Evolutionary conservation across 2,797 vertebrate species (phyloP).

Genomic region (Cuculus canorus): DNA sequence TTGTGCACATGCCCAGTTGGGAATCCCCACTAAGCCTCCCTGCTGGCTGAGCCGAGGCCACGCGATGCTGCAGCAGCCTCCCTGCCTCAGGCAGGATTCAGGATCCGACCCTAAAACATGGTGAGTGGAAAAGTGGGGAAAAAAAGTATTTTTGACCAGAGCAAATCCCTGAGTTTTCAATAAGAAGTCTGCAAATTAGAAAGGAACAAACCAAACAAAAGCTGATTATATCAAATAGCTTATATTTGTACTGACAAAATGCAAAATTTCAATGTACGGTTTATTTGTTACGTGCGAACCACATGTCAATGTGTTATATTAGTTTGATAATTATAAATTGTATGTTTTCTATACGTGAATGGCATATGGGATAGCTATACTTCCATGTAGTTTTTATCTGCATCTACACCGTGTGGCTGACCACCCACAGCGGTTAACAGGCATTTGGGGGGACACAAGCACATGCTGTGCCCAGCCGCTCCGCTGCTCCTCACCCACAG

Average conservation of each 20-base stretch:
- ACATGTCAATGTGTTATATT: not conserved
- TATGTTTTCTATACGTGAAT: not conserved
- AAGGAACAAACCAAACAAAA: not conserved
- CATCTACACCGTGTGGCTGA: not conserved
- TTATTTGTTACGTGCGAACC: not conserved
- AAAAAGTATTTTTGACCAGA: not conserved
- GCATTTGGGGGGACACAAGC: not conserved
- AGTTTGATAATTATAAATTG: not conserved
- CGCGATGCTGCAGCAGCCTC: not conserved
- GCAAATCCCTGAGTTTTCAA: not conserved
- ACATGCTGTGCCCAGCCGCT: not conserved
- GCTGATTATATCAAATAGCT: not conserved
- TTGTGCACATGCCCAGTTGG: not conserved
- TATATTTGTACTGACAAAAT: not conserved
- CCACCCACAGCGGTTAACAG: not conserved
- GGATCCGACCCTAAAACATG: accelerated
- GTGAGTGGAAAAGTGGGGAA: accelerated
- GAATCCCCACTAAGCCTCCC: not conserved
- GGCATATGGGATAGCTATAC: too few relatives aligned
- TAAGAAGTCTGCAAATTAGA: not conserved
- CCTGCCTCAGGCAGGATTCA: not conserved
- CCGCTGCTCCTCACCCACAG: not conserved
- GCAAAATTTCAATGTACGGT: not conserved
- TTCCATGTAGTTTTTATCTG: not conserved
- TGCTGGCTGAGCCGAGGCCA: not conserved